Base-by-base conservation (phyloP, 2,888 invertebrate genomes). In the Volucella zonaria region DNA sequence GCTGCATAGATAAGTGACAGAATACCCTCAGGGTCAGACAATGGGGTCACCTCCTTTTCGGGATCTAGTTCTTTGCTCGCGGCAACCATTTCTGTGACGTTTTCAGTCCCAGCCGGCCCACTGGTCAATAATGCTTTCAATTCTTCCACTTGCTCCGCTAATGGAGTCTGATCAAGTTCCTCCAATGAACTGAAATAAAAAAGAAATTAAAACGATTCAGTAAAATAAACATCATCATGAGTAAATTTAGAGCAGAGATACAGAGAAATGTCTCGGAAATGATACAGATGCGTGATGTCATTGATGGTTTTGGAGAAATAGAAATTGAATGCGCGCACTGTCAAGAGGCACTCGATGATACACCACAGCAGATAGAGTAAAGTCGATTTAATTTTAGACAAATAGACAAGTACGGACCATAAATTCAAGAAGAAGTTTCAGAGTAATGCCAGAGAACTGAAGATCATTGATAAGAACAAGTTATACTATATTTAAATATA, bases 1-100 rank as follows among this genome's bases (percentile, higher is more conserved):
- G 94, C 93, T 88, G 93, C 93, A 88, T 94, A 95, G 68, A 95
- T 92, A 86, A 94, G 91, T 31, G 94, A 93, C 68, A 94, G 89
- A 74, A 95, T 93, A 90, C 93, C 93, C 45, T 89, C 89, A 40
- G 90, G 91, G 10, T 88, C 87, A 31, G 70, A 61, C 40, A 15
- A 70, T 2, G 64, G 47, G n/a, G 78, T 56, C 51, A 38, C 51
- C 12, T 58, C 67, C 49, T 68, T 82, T 11, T 87, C 87, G 12
- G 61, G 64, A 45, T 68, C 45, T 38, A 85, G 14, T 67, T 87
- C 87, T 15, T 88, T 88, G 76, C 73, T 85, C 8, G 52, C 77
- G 8, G 85, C 68, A 11, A 54, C 68, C 86, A 86, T 86, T 10
- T 77, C 62, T 38, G 12, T 56, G 56, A 66, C 75, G 56, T 43